Percentiles rank a stretch among this genome's conserved stretches.
Evolutionary conservation across 2,113 vertebrate species (phyloP).

Genomic region (Ia io): DNA sequence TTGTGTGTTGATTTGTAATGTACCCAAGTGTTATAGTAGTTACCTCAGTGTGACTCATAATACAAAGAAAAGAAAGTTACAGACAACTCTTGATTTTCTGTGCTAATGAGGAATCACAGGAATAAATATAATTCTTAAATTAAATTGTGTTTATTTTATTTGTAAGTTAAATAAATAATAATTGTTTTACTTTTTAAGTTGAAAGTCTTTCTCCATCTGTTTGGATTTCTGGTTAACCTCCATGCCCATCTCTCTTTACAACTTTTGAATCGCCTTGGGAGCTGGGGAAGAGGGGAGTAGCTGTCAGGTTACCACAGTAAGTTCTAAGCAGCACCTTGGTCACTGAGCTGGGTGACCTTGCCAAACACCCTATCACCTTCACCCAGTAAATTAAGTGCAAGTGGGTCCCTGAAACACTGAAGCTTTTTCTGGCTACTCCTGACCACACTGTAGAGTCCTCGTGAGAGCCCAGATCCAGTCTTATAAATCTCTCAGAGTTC

Average conservation of each 20-base stretch:
- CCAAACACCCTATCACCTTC: background rate
- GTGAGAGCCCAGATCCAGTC: background rate
- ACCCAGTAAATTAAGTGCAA: background rate
- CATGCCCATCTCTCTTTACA: background rate
- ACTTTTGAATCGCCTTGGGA: background rate
- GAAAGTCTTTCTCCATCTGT: background rate
- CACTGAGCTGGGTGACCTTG: background rate
- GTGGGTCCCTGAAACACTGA: background rate
- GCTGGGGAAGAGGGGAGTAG: background rate
- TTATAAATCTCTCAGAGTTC: background rate
- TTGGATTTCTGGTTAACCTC: background rate
- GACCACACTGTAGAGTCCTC: background rate
- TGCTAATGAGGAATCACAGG: background rate
- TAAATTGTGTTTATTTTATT: background rate
- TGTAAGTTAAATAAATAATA: background rate
- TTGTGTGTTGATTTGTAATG: background rate
- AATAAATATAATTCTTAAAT: background rate
- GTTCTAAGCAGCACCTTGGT: background rate
- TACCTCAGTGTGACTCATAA: background rate
- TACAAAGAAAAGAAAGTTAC: background rate
- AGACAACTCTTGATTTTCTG: background rate
- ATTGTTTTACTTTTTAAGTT: background rate
- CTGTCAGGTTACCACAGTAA: background rate
- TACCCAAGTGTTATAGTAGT: background rate
- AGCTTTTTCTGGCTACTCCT: background rate